Evolutionary conservation across 2,888 invertebrate species (phyloP).

Genomic region (Acleris holmiana): DNA sequence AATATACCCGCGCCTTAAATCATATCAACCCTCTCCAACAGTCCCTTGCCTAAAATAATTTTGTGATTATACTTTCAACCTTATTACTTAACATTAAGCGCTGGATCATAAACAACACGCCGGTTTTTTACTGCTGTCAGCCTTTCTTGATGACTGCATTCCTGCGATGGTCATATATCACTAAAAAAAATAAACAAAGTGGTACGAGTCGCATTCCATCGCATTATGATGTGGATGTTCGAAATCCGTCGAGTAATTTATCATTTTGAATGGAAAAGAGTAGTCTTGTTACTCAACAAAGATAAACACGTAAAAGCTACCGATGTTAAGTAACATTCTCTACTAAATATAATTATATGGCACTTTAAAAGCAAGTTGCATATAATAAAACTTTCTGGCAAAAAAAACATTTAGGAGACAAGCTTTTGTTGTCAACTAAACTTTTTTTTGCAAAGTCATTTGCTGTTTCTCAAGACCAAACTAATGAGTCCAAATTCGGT

Average conservation of each 20-base stretch:
- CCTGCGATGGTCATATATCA: constrained; percentile 28
- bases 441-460: no score
- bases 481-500: no score
- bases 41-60: background rate
- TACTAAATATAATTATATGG: background rate
- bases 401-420: no score
- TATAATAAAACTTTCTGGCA: no score
- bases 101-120: background rate
- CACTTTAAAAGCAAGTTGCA: no score
- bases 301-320: constrained; percentile 30
- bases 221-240: constrained; percentile 29
- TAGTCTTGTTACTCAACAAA: constrained; percentile 20
- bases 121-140: constrained; percentile 22
- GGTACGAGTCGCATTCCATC: constrained; percentile 26
- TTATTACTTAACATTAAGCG: constrained; percentile 1
- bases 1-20: background rate
- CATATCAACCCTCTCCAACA: background rate
- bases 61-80: background rate
- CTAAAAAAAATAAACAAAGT: constrained; percentile 22
- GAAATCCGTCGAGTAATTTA: constrained; percentile 30
- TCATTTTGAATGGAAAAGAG: constrained; percentile 34
- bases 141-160: constrained; percentile 30
- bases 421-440: no score
- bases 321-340: constrained; percentile 3
- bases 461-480: no score